A percentile compares a stretch with the other conserved stretches of the same genome.
phyloP scores from a whole-genome alignment of 2,113 vertebrate species.

The Tetraodon nigroviridis region DNA sequence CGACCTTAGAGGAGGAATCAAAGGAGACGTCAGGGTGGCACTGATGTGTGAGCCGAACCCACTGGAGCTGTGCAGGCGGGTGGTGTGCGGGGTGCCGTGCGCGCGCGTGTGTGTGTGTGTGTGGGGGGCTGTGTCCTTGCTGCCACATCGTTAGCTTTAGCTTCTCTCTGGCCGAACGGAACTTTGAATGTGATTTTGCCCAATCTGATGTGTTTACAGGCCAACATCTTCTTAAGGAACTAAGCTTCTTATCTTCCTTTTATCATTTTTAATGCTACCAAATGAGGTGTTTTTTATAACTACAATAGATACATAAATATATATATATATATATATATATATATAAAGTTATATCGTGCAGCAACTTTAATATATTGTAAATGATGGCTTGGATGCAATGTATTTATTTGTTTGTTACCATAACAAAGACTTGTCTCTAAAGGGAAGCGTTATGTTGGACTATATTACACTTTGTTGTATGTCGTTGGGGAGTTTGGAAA shows the following conservation, averaged over 20 bases:
- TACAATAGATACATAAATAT: constrained; percentile 67
- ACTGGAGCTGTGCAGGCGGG: constrained; percentile 37
- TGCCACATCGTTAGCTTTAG: constrained; percentile 66
- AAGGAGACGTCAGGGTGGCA: constrained; percentile 39
- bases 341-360: constrained; percentile 72
- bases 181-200: constrained; percentile 73
- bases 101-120: no score
- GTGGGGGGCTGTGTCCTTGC: constrained; percentile 55
- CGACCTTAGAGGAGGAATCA: constrained; percentile 35
- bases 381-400: constrained; percentile 79
- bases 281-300: constrained; percentile 66
- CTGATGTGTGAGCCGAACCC: constrained; percentile 59
- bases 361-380: constrained; percentile 82
- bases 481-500: constrained; percentile 51
- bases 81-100: no score
- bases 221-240: constrained; percentile 63
- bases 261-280: constrained; percentile 65
- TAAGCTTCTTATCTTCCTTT: constrained; percentile 71
- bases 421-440: constrained; percentile 72
- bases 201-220: constrained; percentile 72
- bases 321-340: constrained; percentile 69
- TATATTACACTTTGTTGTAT: constrained; percentile 56
- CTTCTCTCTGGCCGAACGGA: constrained; percentile 60
- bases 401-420: constrained; percentile 79
- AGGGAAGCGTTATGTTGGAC: constrained; percentile 61